These are phyloP conservation scores for Oophaga pumilio DNA, from an alignment of 2,113 vertebrate species.

Conservation along the genomic window DNA sequence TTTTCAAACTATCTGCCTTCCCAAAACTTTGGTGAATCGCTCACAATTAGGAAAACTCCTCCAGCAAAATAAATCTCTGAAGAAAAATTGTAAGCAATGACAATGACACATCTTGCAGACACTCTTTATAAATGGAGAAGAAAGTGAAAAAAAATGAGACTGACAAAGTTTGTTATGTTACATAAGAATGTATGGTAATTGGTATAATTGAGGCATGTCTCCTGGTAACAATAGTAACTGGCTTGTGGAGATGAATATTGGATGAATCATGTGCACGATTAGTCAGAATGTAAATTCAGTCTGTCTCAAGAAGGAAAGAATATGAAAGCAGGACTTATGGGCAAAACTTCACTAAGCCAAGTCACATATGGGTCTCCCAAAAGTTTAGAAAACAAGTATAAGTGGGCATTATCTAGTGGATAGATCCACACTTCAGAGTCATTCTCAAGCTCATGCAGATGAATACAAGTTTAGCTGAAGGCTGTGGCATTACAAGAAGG, in stretches of 20 bases:
- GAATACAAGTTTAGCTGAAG: background rate
- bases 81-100: background rate
- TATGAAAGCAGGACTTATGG: background rate
- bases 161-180: constrained; percentile 27
- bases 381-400: background rate
- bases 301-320: background rate
- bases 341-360: background rate
- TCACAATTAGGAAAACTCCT: background rate
- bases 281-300: constrained; percentile 32
- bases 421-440: background rate
- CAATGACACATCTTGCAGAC: background rate
- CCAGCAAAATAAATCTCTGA: background rate
- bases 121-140: constrained; percentile 4
- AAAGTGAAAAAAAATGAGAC: constrained; percentile 28
- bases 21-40: background rate
- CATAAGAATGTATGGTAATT: constrained; percentile 32
- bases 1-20: background rate
- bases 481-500: background rate
- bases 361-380: background rate
- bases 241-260: constrained; percentile 5
- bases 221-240: constrained; percentile 36
- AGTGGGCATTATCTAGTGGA: background rate
- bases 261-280: constrained; percentile 46
- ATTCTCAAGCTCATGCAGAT: background rate
- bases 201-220: constrained; percentile 36